Percentiles rank a stretch among this genome's conserved stretches.
phyloP scores from a whole-genome alignment of 2,888 invertebrate species.

The Caenorhabditis macrosperma region DNA sequence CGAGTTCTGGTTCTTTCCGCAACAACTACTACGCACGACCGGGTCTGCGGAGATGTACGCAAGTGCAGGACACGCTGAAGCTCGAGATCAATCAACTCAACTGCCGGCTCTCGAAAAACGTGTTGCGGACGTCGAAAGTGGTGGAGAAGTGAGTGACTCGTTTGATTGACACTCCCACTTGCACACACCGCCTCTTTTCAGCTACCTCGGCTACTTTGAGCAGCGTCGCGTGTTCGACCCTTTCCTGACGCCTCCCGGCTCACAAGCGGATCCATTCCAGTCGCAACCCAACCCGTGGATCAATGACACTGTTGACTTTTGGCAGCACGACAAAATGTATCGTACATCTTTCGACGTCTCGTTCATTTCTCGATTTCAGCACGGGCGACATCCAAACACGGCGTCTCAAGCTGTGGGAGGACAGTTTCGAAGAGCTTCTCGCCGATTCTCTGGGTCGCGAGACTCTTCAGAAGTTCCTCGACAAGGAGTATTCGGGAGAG shows the following conservation, averaged over 20 bases:
- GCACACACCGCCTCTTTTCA: constrained; percentile 30
- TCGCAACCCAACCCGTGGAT: constrained; percentile 93
- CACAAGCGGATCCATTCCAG: constrained; percentile 81
- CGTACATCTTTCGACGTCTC: too few relatives aligned
- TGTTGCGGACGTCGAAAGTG: constrained; percentile 93
- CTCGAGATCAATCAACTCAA: constrained; percentile 86
- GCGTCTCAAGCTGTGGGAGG: constrained; percentile 96
- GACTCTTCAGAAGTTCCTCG: constrained; percentile 94
- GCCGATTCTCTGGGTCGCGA: constrained; percentile 95
- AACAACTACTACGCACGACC: constrained; percentile 74
- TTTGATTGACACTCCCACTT: not conserved
- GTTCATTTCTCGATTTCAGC: constrained; percentile 57
- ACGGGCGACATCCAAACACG: constrained; percentile 91
- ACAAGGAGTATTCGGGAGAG: constrained; percentile 98
- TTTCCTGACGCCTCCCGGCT: constrained; percentile 92
- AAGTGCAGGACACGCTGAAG: constrained; percentile 82
- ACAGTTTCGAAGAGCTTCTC: constrained; percentile 93
- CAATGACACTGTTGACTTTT: constrained; percentile 93
- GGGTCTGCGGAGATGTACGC: constrained; percentile 77
- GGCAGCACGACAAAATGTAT: constrained; percentile 92
- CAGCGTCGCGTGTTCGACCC: constrained; percentile 97
- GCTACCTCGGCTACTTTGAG: constrained; percentile 83
- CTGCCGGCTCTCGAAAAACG: constrained; percentile 86
- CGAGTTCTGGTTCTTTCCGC: constrained; percentile 68
- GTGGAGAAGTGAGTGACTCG: constrained; percentile 88